These are phyloP conservation scores for Argyrosomus regius DNA, from an alignment of 2,797 vertebrate genomes.

Conservation along the genomic window DNA sequence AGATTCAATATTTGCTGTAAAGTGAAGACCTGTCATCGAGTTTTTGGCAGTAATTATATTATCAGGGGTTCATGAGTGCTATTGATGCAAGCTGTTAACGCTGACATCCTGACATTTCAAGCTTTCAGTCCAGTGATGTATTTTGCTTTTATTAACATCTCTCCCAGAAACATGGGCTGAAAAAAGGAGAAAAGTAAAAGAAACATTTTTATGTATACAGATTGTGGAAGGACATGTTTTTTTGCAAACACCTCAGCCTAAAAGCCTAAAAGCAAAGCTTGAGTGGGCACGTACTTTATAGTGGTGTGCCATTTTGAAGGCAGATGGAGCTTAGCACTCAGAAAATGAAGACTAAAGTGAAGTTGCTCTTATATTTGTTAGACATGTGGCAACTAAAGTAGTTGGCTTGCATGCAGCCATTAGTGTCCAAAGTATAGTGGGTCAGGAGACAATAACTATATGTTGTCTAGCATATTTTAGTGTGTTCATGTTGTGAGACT, in stretches of 20 bases:
- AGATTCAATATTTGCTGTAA: conserved; percentile 28
- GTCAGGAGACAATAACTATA: neutral
- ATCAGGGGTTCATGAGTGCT: conserved; percentile 36
- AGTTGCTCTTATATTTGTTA: conserved; percentile 7
- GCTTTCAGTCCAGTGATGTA: neutral
- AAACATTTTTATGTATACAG: neutral
- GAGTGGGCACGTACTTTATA: neutral
- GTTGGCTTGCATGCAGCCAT: neutral
- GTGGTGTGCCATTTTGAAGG: neutral
- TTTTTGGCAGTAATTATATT: conserved; percentile 41
- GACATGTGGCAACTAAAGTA: conserved; percentile 1
- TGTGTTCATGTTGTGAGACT: too few relatives aligned
- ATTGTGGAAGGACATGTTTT: neutral
- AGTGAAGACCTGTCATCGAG: conserved; percentile 45
- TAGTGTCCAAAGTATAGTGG: neutral
- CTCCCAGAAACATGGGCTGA: neutral
- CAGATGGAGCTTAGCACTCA: neutral
- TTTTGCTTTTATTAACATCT: conserved; percentile 19
- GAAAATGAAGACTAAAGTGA: conserved; percentile 2
- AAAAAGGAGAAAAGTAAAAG: neutral
- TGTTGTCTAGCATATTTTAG: too few relatives aligned
- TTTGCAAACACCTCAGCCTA: conserved; percentile 10
- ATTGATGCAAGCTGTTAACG: conserved; percentile 39
- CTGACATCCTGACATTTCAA: conserved; percentile 27
- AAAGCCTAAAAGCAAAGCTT: conserved; percentile 14